phyloP scores from a whole-genome alignment of 2,888 invertebrate species.

The Callinectes sapidus region DNA sequence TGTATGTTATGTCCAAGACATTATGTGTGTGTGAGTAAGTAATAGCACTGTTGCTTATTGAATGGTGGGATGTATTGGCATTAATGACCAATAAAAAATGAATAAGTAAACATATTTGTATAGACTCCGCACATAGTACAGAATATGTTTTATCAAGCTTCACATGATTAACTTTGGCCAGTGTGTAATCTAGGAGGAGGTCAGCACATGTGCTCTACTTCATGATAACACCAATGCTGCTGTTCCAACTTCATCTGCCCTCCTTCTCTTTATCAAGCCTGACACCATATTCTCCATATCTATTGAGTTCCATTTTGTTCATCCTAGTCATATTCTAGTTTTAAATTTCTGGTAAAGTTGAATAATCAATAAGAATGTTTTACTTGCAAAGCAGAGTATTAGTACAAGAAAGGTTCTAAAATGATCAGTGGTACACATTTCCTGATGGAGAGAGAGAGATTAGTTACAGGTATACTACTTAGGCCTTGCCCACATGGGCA shows the following conservation, averaged over 20 bases:
- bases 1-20: too few relatives aligned
- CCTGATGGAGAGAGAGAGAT: background rate
- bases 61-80: too few relatives aligned
- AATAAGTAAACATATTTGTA: background rate
- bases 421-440: too few relatives aligned
- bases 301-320: too few relatives aligned
- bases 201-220: background rate
- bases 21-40: too few relatives aligned
- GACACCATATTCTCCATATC: background rate
- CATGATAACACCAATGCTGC: background rate
- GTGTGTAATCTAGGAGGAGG: background rate
- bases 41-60: too few relatives aligned
- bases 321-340: background rate
- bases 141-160: background rate
- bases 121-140: background rate
- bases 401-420: background rate
- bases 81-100: too few relatives aligned
- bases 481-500: too few relatives aligned
- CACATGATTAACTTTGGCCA: background rate
- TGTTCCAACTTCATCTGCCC: background rate
- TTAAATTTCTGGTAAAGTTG: background rate
- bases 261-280: background rate
- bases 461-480: background rate
- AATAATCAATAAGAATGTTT: background rate
- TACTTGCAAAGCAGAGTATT: background rate